Conservation (phyloP, 2,888 invertebrate species). For the Drosophila anceps region DNA sequence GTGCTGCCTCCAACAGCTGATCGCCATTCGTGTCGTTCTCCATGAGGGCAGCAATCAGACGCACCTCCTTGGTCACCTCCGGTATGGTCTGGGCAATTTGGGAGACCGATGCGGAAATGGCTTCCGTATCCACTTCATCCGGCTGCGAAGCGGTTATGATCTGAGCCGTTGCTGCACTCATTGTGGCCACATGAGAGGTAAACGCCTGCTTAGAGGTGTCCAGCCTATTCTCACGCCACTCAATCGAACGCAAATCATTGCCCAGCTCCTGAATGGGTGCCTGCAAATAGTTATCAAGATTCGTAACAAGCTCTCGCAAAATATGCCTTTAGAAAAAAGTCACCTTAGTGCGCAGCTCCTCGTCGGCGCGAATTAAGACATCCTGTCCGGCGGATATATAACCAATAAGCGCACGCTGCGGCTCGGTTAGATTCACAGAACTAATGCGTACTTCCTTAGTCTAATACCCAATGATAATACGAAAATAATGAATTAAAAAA, state of each 20-base stretch:
- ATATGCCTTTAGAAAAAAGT: conserved; percentile 1
- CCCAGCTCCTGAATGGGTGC: conserved; percentile 90
- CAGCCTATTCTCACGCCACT: conserved; percentile 97
- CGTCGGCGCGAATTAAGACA: conserved; percentile 94
- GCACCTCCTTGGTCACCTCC: conserved; percentile 94
- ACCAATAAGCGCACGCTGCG: conserved; percentile 96
- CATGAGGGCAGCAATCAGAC: conserved; percentile 96
- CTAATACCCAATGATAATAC: conserved; percentile 57
- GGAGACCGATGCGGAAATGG: conserved; percentile 98
- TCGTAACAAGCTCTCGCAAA: background rate
- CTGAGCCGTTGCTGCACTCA: conserved; percentile 99
- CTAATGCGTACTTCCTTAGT: conserved; percentile 89
- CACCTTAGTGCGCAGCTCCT: conserved; percentile 88
- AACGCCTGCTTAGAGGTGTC: conserved; percentile 98
- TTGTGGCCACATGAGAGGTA: conserved; percentile 98
- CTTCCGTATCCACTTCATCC: conserved; percentile 97
- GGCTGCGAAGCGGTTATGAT: conserved; percentile 96
- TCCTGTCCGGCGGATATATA: conserved; percentile 96
- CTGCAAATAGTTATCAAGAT: conserved; percentile 46
- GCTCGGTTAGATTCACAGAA: conserved; percentile 92
- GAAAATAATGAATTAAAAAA: conserved; percentile 13
- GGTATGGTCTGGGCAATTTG: conserved; percentile 98
- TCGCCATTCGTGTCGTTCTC: conserved; percentile 94
- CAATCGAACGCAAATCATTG: conserved; percentile 93
- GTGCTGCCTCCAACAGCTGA: conserved; percentile 95